A percentile compares a stretch with the other conserved stretches of the same genome.
Conservation (phyloP, 1,140 invertebrate species). For the Drosophila rhopaloa region DNA sequence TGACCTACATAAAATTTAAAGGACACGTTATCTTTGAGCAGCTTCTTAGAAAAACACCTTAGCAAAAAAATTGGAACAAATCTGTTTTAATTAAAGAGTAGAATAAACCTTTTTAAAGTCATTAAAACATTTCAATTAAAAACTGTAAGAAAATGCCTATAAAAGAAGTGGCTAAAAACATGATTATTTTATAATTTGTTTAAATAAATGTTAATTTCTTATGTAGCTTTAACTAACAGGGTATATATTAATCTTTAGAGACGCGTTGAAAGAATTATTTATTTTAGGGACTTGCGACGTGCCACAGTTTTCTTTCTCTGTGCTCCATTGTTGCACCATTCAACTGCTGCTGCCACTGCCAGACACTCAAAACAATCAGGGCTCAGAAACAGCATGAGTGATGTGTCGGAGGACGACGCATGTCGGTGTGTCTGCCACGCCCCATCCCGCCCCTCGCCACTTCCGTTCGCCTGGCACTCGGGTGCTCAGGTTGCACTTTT, state of each 20-base stretch:
- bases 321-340: slow-evolving; percentile 26
- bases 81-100: no score
- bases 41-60: no score
- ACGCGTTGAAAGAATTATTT: background rate
- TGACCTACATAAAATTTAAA: no score
- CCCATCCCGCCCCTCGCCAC: background rate
- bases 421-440: slow-evolving; percentile 23
- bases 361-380: slow-evolving; percentile 75
- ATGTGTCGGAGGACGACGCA: slow-evolving; percentile 65
- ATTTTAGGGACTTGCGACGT: background rate
- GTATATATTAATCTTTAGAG: no score
- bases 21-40: no score
- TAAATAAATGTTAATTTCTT: no score
- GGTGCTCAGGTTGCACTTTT: slow-evolving; percentile 63
- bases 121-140: no score
- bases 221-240: no score
- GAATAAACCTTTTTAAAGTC: no score
- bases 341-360: slow-evolving; percentile 19
- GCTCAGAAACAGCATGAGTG: slow-evolving; percentile 77
- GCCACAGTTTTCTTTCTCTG: background rate
- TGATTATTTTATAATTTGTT: background rate
- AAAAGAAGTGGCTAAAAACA: no score
- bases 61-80: no score
- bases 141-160: no score
- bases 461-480: slow-evolving; percentile 17